Evolutionary conservation across 2,888 invertebrate species (phyloP), one percentile per base, ranked within the genome.

Genomic region (Ectemnius cavifrons): DNA sequence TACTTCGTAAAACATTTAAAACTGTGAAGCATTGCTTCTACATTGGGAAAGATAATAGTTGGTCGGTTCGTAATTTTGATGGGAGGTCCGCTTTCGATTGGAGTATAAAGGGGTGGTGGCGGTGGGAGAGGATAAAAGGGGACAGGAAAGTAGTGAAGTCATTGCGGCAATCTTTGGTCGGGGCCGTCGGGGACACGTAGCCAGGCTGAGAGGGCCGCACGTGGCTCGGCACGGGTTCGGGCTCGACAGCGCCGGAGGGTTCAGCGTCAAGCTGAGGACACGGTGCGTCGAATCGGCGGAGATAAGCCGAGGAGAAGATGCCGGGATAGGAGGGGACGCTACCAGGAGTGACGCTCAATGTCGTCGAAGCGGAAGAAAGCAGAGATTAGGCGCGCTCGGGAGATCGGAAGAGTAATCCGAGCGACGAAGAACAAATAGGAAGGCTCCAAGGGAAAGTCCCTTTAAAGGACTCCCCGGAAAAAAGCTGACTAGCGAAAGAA

Each of bases 331-430:
- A n/a, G n/a, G 59, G n/a, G 59, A 14, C 13, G 49, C 16, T 63
- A n/a, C 18, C 13, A 8, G 16, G 49, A 57, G 63, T 45, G 77
- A 67, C 70, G 61, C 58, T 20, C 6, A 66, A 59, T 27, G 11
- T 58, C 75, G 67, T 63, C 63, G 69, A 64, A 49, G 71, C 63
- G 81, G 68, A 80, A 76, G 71, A 65, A 70, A 69, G 79, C 27
- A 27, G 66, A 67, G 80, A 81, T 81, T 81, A 81, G 72, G 71
- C 45, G 56, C 60, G 73, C 63, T 56, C 52, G 61, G 45, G 57
- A 67, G 70, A 74, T 72, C 77, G 52, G 66, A 52, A 60, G 67
- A 59, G 68, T 72, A 69, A 80, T 80, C 80, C 28, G 73, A 71
- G 63, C 63, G 80, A n/a, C 60, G 63, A 73, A 65, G 71, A 77